Evolutionary conservation across 1,140 invertebrate genomes (phyloP).

Genomic region (Hyposmocoma kahamanoa): DNA sequence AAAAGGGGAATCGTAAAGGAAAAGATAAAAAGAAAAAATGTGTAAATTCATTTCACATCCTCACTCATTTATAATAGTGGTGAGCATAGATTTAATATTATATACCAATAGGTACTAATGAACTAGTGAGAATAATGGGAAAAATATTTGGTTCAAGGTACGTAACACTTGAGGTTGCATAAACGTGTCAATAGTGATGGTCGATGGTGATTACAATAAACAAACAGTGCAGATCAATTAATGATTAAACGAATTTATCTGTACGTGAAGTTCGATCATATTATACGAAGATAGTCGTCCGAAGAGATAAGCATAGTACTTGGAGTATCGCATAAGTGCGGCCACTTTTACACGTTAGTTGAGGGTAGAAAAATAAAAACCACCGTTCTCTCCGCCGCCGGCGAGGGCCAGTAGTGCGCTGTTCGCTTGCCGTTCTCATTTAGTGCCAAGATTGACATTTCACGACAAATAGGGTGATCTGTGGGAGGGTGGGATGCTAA

Average conservation of each 20-base stretch:
- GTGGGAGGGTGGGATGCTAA: conserved; percentile 4
- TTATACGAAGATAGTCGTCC: conserved; percentile 5
- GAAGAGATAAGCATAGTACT: conserved; percentile 4
- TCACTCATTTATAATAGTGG: too few species aligned
- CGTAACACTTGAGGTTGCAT: too few species aligned
- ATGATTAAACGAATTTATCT: not conserved
- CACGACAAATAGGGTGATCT: not conserved
- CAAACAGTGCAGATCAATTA: too few species aligned
- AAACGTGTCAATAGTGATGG: too few species aligned
- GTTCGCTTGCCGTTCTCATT: not conserved
- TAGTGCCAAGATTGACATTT: conserved; percentile 1
- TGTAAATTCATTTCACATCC: too few species aligned
- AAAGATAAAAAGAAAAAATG: too few species aligned
- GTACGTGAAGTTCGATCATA: conserved; percentile 7
- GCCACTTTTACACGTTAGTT: not conserved
- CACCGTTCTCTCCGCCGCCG: not conserved
- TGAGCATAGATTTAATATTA: too few species aligned
- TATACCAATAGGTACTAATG: too few species aligned
- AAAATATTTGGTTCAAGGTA: too few species aligned
- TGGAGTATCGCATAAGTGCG: not conserved
- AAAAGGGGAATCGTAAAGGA: too few species aligned
- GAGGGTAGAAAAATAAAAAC: not conserved
- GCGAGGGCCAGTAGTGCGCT: not conserved
- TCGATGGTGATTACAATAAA: too few species aligned
- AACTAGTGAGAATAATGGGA: too few species aligned